Evolutionary conservation across 2,888 invertebrate genomes (phyloP).

Genomic region (Mystacides longicornis): DNA sequence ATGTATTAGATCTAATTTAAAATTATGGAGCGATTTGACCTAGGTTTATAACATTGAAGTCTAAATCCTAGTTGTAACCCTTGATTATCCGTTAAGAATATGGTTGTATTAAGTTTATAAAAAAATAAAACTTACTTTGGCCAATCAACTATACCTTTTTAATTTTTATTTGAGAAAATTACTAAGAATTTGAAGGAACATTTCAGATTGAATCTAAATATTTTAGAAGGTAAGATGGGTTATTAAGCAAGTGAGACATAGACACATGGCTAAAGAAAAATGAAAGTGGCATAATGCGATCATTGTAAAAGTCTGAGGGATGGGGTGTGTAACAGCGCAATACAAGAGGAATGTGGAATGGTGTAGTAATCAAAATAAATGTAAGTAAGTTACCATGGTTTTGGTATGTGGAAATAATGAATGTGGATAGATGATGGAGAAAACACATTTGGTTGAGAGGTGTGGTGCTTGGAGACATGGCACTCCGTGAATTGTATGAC

Average conservation of each 20-base stretch:
- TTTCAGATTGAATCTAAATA: too few relatives aligned
- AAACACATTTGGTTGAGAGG: too few relatives aligned
- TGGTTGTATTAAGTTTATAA: neutral
- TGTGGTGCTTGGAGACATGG: too few relatives aligned
- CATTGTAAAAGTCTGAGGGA: neutral
- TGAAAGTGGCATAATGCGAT: neutral
- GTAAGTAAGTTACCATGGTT: too few relatives aligned
- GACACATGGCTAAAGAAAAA: too few relatives aligned
- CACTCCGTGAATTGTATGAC: too few relatives aligned
- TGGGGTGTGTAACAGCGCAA: neutral
- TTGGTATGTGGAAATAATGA: too few relatives aligned
- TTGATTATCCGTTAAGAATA: neutral
- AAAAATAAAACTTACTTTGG: neutral
- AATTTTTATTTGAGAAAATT: neutral
- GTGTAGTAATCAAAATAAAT: too few relatives aligned
- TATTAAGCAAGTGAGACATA: too few relatives aligned
- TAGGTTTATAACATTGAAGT: neutral
- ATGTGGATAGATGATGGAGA: too few relatives aligned
- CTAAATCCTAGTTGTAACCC: neutral
- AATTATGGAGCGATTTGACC: neutral
- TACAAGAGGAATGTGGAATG: neutral
- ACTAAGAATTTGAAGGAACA: neutral
- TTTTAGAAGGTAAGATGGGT: too few relatives aligned
- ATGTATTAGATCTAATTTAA: neutral
- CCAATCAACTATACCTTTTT: neutral